phyloP scores from a whole-genome alignment of 2,888 invertebrate genomes.

The Lordiphosa fenestrarum region DNA sequence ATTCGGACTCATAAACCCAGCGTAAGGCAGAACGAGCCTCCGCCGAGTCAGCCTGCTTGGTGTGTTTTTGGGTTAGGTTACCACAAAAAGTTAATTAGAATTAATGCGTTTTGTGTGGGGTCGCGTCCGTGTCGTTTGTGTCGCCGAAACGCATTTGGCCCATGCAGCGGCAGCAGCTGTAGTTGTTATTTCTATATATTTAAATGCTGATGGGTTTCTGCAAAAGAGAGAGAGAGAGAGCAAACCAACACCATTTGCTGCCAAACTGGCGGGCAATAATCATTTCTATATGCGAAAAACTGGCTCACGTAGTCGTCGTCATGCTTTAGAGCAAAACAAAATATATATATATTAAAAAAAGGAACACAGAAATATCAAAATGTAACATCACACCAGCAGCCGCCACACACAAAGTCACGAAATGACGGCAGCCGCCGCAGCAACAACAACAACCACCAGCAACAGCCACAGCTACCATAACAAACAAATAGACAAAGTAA shows the following conservation, averaged over 20 bases:
- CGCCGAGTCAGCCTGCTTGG: constrained; percentile 1
- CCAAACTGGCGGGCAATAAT: constrained; percentile 65
- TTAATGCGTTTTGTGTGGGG: constrained; percentile 56
- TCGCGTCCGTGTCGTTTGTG: constrained; percentile 3
- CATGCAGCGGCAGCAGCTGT: constrained; percentile 29
- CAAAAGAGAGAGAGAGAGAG: constrained; percentile 4
- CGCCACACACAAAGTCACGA: constrained; percentile 58
- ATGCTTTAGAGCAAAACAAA: constrained; percentile 48
- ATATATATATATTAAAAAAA: constrained; percentile 21
- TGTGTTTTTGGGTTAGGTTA: constrained; percentile 41
- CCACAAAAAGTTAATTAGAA: constrained; percentile 76
- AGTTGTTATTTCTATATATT: constrained; percentile 33
- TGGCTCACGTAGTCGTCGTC: constrained; percentile 60
- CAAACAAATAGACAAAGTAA: constrained; percentile 46
- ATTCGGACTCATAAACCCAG: constrained; percentile 61
- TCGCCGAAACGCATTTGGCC: constrained; percentile 62
- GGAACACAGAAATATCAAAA: constrained; percentile 68
- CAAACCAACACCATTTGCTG: constrained; percentile 46
- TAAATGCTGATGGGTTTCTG: constrained; percentile 32
- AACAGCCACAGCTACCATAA: constrained; percentile 28
- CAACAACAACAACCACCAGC: constrained; percentile 9
- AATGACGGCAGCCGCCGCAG: constrained; percentile 36
- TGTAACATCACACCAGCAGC: constrained; percentile 63
- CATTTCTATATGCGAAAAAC: constrained; percentile 57
- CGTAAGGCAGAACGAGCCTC: constrained; percentile 4